Evolutionary conservation across 2,797 vertebrate genomes (phyloP), one percentile per base, ranked within the genome.

Genomic region (Limosa lapponica): DNA sequence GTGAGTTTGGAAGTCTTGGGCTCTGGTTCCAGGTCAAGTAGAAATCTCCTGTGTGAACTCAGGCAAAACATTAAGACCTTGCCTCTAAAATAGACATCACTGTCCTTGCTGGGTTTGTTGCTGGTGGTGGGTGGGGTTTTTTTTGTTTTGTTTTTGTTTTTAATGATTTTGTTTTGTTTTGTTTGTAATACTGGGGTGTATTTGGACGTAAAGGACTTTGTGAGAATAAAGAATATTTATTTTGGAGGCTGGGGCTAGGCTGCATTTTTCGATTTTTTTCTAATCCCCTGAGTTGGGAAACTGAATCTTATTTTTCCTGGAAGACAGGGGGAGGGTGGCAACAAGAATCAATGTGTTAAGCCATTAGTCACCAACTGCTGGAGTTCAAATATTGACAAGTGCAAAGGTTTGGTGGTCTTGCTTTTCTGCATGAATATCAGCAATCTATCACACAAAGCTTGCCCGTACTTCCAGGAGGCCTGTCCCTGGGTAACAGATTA

Each of bases 311-410:
- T 82, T 96, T 96, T 96, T 93, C 91, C 90, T 95, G 94, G 94
- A 96, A 96, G 73, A 84, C n/a, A 34, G 67, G 93, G 92, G 90
- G 86, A 93, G 94, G 82, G 73, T 87, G 82, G 90, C 57, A 82
- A 82, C 62, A 92, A 69, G 80, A 83, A 94, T 91, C 96, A 95
- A 70, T 93, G 91, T 87, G 90, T 71, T 95, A 95, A 96, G 67
- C 88, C 80, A 90, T 87, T 84, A 95, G 93, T 80, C 80, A 95
- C 90, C 81, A 82, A 19, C 86, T 90, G 83, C 88, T 94, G 66
- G 52, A 95, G n/a, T 71, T 89, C 96, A 97, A 96, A 97, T 97
- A 96, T 96, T 96, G 95, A 97, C 95, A 95, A 91, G 94, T 87
- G 77, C 95, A 97, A 95, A 95, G 96, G 94, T 97, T 95, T 73